Conservation (phyloP, 2,797 vertebrate genomes). For the Pterois miles region DNA sequence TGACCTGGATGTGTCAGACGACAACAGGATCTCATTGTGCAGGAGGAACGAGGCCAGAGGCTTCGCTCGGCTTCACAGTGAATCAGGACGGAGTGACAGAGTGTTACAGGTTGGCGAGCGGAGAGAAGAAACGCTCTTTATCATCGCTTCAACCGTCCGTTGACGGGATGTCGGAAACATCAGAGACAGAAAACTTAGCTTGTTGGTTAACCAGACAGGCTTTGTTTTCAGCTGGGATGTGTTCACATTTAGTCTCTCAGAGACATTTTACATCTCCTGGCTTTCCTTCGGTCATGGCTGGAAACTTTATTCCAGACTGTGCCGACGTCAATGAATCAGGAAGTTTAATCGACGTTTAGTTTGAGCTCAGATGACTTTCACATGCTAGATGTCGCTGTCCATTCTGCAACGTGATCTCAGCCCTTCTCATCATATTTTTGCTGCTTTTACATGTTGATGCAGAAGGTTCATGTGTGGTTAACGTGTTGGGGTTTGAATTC, state of each 20-base stretch:
- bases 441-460: too few species aligned
- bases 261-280: neutral
- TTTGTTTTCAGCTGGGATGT: neutral
- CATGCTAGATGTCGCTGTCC: neutral
- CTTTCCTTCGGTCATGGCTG: neutral
- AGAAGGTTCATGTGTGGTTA: too few species aligned
- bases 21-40: constrained; percentile 14
- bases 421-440: too few species aligned
- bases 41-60: constrained; percentile 28
- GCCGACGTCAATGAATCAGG: too few species aligned
- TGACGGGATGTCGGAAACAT: neutral
- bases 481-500: too few species aligned
- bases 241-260: neutral
- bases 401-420: too few species aligned
- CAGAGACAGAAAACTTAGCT: neutral
- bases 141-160: neutral
- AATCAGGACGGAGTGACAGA: neutral
- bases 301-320: too few species aligned
- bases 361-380: neutral
- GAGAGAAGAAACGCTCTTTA: neutral
- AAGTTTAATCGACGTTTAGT: neutral
- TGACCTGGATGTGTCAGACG: constrained; percentile 59
- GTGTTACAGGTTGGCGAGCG: neutral
- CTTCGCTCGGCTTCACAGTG: constrained; percentile 2
- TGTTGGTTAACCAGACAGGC: neutral